These are phyloP conservation scores for Xyrauchen texanus DNA, from an alignment of 2,113 vertebrate genomes.

Conservation along the genomic window DNA sequence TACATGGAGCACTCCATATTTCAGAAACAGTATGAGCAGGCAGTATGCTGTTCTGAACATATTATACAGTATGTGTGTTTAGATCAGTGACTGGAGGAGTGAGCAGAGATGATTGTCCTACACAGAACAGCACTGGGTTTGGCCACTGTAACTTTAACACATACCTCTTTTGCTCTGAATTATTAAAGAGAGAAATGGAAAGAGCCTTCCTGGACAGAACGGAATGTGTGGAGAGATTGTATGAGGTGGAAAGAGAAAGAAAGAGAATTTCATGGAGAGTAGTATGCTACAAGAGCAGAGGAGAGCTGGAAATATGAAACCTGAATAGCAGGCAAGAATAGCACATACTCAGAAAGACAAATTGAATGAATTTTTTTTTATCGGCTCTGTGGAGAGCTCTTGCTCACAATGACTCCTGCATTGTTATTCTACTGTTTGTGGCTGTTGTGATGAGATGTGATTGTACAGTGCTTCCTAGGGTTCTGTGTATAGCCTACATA, in stretches of 20 bases:
- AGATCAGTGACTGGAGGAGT: too few species aligned
- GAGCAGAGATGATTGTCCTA: too few species aligned
- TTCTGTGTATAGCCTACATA: constrained; percentile 30
- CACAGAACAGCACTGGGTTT: neutral
- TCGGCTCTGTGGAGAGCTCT: constrained; percentile 31
- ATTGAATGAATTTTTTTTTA: neutral
- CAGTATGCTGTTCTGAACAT: too few species aligned
- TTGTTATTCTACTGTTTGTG: neutral
- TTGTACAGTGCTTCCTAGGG: constrained; percentile 1
- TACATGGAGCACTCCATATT: too few species aligned
- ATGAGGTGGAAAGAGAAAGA: constrained; percentile 40
- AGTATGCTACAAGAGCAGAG: neutral
- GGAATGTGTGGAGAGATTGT: constrained; percentile 31
- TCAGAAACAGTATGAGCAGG: too few species aligned
- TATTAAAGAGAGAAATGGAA: constrained; percentile 38
- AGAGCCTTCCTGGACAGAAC: constrained; percentile 16
- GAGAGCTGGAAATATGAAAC: neutral
- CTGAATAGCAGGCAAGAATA: neutral
- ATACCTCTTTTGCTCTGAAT: constrained; percentile 37
- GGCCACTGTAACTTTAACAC: constrained; percentile 62
- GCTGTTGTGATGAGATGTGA: constrained; percentile 31
- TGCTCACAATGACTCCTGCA: neutral
- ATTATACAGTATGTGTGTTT: too few species aligned
- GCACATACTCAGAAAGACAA: neutral
- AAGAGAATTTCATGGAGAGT: constrained; percentile 45